Evolutionary conservation across 2,113 vertebrate species (phyloP), one percentile per base, ranked within the genome.

Genomic region (Sceloporus tristichus): DNA sequence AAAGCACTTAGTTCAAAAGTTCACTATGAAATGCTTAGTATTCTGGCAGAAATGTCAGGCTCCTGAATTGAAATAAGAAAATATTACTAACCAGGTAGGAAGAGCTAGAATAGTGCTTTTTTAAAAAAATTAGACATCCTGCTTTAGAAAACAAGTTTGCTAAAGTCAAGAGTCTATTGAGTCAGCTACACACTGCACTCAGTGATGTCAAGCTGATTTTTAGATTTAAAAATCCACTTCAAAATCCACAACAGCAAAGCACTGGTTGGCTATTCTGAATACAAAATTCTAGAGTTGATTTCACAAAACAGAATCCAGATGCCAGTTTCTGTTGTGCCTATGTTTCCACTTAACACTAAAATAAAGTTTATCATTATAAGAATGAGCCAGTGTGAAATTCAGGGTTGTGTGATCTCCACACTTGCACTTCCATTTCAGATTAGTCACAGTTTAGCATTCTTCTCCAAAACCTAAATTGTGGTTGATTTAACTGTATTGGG

Each of bases 141-240:
- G 11, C 80, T 82, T 66, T 65, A 53, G 27, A 71, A 83, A 27
- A 66, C 65, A 71, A 18, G 81, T 40, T 21, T 42, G n/a, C 40
- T 48, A 83, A 83, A 83, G 81, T 48, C 25, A 82, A 83, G 81
- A 70, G 29, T 27, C 78, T 56, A 14, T 29, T 79, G 78, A 59
- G 59, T 62, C 59, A 62, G 59, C 59, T 62, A 14, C 8, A 29
- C n/a, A 34, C 18, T n/a, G 9, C 53, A 19, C 29, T 79, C 78
- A 79, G 29, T 79, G 18, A 79, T 79, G 27, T 79, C 78, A 79
- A 79, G 29, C 54, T 56, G 77, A n/a, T 18, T 79, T 48, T 29
- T 79, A 29, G 18, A 34, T 59, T 59, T 62, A 27, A 56, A 54
- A 56, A 75, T 75, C 73, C 73, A 75, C 34, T 75, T 75, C 74